These are phyloP conservation scores for Marronus borbonicus DNA, from an alignment of 2,888 invertebrate genomes.

Conservation along the genomic window DNA sequence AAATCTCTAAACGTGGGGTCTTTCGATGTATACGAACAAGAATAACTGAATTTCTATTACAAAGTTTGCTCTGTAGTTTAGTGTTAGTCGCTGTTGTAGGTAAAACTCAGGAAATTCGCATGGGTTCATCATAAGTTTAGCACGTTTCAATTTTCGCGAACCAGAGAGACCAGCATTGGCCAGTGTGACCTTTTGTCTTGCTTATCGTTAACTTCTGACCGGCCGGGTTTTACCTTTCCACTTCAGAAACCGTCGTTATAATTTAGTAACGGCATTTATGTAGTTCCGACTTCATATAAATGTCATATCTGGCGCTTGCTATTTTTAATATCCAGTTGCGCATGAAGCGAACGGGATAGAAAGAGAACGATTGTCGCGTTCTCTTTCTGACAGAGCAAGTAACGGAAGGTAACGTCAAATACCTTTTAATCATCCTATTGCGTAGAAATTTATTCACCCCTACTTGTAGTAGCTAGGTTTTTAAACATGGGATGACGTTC, in stretches of 20 bases:
- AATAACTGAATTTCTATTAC: conserved; percentile 49
- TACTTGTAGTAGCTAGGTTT: too few species aligned
- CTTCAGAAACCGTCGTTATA: conserved; percentile 6
- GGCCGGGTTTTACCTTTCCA: conserved; percentile 2
- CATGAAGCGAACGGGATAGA: too few species aligned
- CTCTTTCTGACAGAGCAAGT: too few species aligned
- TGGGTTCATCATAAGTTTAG: conserved; percentile 1
- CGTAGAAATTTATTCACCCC: too few species aligned
- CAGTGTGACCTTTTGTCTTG: conserved; percentile 35
- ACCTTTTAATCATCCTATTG: too few species aligned
- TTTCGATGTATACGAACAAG: background rate
- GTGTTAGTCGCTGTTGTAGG: background rate
- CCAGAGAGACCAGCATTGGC: background rate
- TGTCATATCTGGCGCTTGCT: conserved; percentile 7
- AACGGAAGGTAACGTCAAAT: too few species aligned
- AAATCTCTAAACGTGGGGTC: background rate
- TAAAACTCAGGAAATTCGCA: conserved; percentile 12
- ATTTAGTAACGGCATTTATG: conserved; percentile 19
- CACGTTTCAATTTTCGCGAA: background rate
- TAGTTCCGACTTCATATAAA: conserved; percentile 17
- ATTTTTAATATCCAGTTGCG: conserved; percentile 9
- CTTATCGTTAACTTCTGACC: conserved; percentile 20
- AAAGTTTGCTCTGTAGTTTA: conserved; percentile 12
- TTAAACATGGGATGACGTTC: too few species aligned
- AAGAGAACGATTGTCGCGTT: too few species aligned